Evolutionary conservation across 2,797 vertebrate species (phyloP), one percentile per base, ranked within the genome.

Genomic region (Xerus rutilus): DNA sequence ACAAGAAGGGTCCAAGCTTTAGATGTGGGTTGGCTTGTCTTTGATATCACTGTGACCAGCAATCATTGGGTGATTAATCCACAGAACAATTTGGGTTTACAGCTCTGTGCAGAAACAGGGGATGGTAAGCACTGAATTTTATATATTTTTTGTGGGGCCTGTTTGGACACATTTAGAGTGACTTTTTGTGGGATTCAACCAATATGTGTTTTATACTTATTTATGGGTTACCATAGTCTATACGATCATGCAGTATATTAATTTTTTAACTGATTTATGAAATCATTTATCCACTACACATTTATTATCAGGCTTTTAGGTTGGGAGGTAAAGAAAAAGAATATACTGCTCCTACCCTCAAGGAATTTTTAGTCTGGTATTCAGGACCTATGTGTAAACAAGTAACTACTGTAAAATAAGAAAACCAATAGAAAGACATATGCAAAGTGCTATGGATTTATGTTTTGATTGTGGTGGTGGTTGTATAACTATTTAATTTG

Each of bases 1-100:
- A 99, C 99, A 84, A 99, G 99, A 98, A 99, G 98, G 95, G 98
- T 99, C 91, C 99, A 99, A 93, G 99, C 99, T 30, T 99, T 99
- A 28, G 99, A 99, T 62, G 99, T 99, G 88, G 99, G 99, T 74
- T 99, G 99, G 99, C 98, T 99, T 94, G 99, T 99, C 93, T 99
- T 99, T 96, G 99, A 99, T 98, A 99, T 99, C 97, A 99, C 99
- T 23, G 99, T 99, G 96, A 99, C 99, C 96, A 99, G 99, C 98
- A 99, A 99, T 98, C 99, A 99, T 92, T 99, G 99, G 99, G 99
- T 99, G 96, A 99, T 99, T 97, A 99, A 99, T 97, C 99, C 99
- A 10, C 99, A 99, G 98, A 99, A 99, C 98, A 99, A 99, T 98
- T 98, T 99, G 98, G 99, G 99, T 57, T 99, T 99, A 97, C 99